phyloP scores from a whole-genome alignment of 2,113 vertebrate genomes.

The Ptilorrhoa leucosticta region DNA sequence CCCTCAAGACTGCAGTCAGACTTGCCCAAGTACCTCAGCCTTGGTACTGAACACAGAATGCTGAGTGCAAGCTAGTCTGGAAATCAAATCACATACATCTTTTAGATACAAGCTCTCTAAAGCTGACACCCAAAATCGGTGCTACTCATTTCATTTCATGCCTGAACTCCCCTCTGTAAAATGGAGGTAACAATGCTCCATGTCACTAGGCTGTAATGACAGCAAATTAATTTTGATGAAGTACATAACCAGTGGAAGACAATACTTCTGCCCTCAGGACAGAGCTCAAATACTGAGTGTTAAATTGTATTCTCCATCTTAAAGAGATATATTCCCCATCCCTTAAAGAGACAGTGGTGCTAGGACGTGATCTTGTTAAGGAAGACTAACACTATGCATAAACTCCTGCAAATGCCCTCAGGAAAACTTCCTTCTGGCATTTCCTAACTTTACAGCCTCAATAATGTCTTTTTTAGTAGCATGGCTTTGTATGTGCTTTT shows the following conservation, averaged over 20 bases:
- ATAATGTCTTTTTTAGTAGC: not conserved
- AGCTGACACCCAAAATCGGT: not conserved
- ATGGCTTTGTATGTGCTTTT: not conserved
- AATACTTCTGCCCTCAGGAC: not conserved
- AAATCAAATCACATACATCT: not conserved
- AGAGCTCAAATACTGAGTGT: not conserved
- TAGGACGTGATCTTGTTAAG: not conserved
- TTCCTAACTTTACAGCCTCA: not conserved
- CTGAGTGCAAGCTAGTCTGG: not conserved
- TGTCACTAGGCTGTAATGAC: not conserved
- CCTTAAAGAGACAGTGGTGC: not conserved
- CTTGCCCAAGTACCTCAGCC: not conserved
- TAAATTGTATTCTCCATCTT: not conserved
- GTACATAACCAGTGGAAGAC: not conserved
- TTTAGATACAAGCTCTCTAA: not conserved
- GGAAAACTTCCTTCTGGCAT: not conserved
- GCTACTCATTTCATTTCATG: not conserved
- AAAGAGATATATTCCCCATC: not conserved
- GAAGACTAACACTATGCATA: not conserved
- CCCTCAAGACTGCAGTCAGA: not conserved
- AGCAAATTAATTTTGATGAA: conserved; percentile 32
- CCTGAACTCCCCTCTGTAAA: not conserved
- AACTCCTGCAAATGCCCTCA: not conserved
- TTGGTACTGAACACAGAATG: not conserved
- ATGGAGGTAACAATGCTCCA: not conserved